Base-by-base conservation (phyloP, 2,888 invertebrate species). In the Clostera curtula region DNA sequence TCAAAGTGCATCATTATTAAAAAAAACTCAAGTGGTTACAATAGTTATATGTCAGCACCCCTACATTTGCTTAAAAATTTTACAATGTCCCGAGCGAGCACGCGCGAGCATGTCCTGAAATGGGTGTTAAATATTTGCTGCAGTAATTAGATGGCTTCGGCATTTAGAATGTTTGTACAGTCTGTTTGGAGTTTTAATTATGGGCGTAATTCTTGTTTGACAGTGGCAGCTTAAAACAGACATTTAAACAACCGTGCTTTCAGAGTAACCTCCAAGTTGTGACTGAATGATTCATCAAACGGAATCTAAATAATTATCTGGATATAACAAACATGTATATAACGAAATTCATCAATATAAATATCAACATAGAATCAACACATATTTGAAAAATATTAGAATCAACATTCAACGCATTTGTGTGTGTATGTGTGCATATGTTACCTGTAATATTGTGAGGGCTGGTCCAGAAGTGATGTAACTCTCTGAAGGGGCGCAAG, bases 391-490 rank as follows among this genome's bases (percentile, higher is more conserved):
- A n/a, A n/a, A n/a, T n/a, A n/a, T n/a, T n/a, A n/a, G n/a, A n/a
- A n/a, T n/a, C n/a, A n/a, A n/a, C n/a, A n/a, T n/a, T n/a, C n/a
- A n/a, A n/a, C n/a, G n/a, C n/a, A n/a, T n/a, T n/a, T n/a, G n/a
- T n/a, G n/a, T n/a, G n/a, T n/a, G n/a, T n/a, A n/a, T n/a, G n/a
- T n/a, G n/a, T n/a, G n/a, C n/a, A n/a, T n/a, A n/a, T n/a, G 37
- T 48, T 52, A 83, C 85, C 73, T 92, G 92, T 39, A 92, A 86
- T 36, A 93, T 87, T 4, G 92, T 91, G 26, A 93, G 76, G 34
- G 92, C 90, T n/a, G 90, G 85, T 5, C 90, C 89, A 11, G 88
- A 86, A 4, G 92, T 92, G 24, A 93, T 89, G 75, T 93, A 93
- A 62, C 92, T 93, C 60, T 93, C 93, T 1, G 88, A 76, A 1